Percentiles rank a stretch among this genome's conserved stretches.
These are phyloP conservation scores for Xiphorhynchus elegans DNA, from an alignment of 2,113 vertebrate species.

Conservation along the genomic window DNA sequence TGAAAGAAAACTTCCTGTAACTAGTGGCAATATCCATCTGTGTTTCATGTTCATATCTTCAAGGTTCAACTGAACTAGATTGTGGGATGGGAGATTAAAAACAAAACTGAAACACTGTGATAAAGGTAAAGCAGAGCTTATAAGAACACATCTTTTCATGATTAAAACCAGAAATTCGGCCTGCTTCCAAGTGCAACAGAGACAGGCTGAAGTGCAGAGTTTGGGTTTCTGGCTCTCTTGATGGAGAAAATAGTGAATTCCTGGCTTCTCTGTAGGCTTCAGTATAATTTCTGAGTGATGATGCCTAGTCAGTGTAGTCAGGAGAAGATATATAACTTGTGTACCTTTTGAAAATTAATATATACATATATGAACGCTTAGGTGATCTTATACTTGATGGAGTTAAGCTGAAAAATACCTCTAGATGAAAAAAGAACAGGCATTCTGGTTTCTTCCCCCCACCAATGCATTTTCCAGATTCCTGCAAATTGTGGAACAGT, in stretches of 20 bases:
- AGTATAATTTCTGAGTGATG: neutral
- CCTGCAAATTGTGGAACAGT: neutral
- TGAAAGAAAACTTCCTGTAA: neutral
- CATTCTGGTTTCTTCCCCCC: fast-evolving
- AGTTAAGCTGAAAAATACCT: neutral
- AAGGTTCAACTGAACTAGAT: neutral
- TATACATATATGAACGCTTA: neutral
- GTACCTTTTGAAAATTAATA: neutral
- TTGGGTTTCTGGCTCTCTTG: neutral
- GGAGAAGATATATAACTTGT: neutral
- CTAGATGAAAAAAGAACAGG: neutral
- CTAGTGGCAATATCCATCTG: neutral
- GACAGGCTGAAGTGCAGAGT: neutral
- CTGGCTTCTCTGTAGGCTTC: neutral
- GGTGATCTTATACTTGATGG: neutral
- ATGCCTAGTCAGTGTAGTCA: neutral
- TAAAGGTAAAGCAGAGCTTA: neutral
- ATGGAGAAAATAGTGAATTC: neutral
- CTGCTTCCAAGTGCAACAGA: neutral
- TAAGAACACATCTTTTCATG: neutral
- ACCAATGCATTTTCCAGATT: neutral
- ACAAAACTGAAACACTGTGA: neutral
- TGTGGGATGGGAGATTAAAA: neutral
- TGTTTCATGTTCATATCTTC: neutral
- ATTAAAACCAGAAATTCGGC: neutral